Evolutionary conservation across 2,113 vertebrate species (phyloP), one percentile per base, ranked within the genome.

Genomic region (Trachemys scripta): DNA sequence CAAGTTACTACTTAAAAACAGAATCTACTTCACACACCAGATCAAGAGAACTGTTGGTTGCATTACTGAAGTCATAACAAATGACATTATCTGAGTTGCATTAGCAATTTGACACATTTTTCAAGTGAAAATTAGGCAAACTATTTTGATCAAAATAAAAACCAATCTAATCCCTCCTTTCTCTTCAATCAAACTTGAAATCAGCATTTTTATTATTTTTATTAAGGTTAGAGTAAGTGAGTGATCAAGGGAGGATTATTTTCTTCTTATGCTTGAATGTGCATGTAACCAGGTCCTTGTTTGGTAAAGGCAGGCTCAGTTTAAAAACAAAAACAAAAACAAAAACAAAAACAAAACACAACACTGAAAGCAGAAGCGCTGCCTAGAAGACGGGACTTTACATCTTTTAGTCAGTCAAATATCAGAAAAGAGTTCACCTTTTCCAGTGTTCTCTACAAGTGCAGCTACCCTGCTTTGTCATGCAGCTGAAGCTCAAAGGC

Each of bases 71-170:
- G 45, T 54, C 62, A 84, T 20, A 65, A 31, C 57, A 91, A 86
- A 47, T 62, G 24, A 81, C 9, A 81, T 3, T 1, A 94, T 91
- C 92, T 38, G 6, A 88, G 83, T 14, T 29, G 16, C 10, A 1
- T 76, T 84, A 84, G 0, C 29, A 85, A 59, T 82, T 24, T 80
- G 3, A 1, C 24, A 50, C 5, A 62, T 76, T 54, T 82, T 90
- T 56, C 24, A 91, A 88, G 88, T 80, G 56, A 49, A 90, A 45
- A 90, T 49, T 42, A 91, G 42, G 8, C 42, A 85, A 20, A 14
- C 10, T 88, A 65, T 25, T 35, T 78, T 50, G 42, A 80, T 90
- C 42, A 95, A 94, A 95, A 80, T 84, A 88, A 92, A 84, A 53
- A 42, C 47, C 22, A 4, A 3, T 13, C 50, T 91, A 80, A 92